Conservation (phyloP, 2,888 invertebrate species). For the Hirudinaria manillensis region DNA sequence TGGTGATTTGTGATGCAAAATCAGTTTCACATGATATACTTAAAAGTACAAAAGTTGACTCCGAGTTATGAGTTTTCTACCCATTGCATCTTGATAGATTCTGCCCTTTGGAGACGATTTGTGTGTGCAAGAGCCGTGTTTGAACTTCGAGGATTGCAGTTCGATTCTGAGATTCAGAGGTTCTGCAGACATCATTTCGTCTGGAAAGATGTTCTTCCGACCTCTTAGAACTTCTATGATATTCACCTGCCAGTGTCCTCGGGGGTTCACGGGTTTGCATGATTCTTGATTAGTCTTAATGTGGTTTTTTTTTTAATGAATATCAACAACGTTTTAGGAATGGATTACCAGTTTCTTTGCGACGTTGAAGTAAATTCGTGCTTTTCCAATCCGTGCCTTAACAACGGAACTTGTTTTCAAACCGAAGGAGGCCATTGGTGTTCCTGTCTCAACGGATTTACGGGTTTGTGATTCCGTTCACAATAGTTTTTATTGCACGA, state of each 20-base stretch:
- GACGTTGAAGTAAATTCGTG: slow-evolving; percentile 93
- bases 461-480: slow-evolving; percentile 59
- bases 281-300: not conserved
- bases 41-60: no score
- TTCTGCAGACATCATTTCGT: slow-evolving; percentile 80
- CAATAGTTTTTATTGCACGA: not conserved
- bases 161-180: slow-evolving; percentile 83
- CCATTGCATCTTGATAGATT: slow-evolving; percentile 58
- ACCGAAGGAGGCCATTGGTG: slow-evolving; percentile 88
- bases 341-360: slow-evolving; percentile 81
- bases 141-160: slow-evolving; percentile 85
- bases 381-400: slow-evolving; percentile 86
- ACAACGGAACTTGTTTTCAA: slow-evolving; percentile 76
- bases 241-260: slow-evolving; percentile 83
- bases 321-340: slow-evolving; percentile 58
- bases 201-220: slow-evolving; percentile 81
- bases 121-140: slow-evolving; percentile 87
- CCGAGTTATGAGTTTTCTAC: no score
- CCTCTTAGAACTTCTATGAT: slow-evolving; percentile 91
- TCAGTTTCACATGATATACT: no score
- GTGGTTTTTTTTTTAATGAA: no score
- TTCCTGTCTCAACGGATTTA: slow-evolving; percentile 70
- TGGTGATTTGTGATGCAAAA: no score
- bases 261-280: slow-evolving; percentile 76
- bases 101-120: slow-evolving; percentile 92